Base-by-base conservation (phyloP, 1,140 invertebrate species). In the Forficula auricularia region DNA sequence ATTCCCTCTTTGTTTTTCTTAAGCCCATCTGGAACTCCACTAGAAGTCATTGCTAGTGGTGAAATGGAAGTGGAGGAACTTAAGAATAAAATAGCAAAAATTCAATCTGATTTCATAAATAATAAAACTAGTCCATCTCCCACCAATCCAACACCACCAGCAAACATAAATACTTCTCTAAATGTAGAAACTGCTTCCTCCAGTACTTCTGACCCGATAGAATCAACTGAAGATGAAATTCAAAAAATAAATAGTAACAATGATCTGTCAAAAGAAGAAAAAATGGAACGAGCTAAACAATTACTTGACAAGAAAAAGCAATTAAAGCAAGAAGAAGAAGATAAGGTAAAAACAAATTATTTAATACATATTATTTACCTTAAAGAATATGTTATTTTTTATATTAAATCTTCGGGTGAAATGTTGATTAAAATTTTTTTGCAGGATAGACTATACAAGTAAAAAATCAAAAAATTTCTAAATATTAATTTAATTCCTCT, bases 1-100 rank as follows among this genome's bases (percentile, higher is more conserved):
- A 68, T 87, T 15, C 85, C 85, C 27, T 84, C 82, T 0, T 56
- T 83, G n/a, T 89, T 81, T 61, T 88, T 88, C 54, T 88, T 90
- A 57, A 80, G 79, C 6, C 63, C 73, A 20, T 73, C 76, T 62
- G 84, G 83, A 2, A 63, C 67, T 13, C 81, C 83, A 0, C 50
- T 87, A 45, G 81, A 86, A 58, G 72, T 87, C 14, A 67, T 83
- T 19, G 77, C 71, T 30, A n/a, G n/a, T n/a, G 78, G 77, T 10
- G 61, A 57, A 6, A 54, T 64, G 18, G 57, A 62, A 44, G 52
- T 61, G 0, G 52, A 60, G 16, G 66, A 69, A 38, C 51, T 75
- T 35, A 52, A 53, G 10, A 36, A 18, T 10, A 31, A 43, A 43
- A 33, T 36, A 27, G 45, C 40, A 39, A 32, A 6, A 16, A 43